Evolutionary conservation across 2,888 invertebrate species (phyloP).

Genomic region (Ligdia adustata): DNA sequence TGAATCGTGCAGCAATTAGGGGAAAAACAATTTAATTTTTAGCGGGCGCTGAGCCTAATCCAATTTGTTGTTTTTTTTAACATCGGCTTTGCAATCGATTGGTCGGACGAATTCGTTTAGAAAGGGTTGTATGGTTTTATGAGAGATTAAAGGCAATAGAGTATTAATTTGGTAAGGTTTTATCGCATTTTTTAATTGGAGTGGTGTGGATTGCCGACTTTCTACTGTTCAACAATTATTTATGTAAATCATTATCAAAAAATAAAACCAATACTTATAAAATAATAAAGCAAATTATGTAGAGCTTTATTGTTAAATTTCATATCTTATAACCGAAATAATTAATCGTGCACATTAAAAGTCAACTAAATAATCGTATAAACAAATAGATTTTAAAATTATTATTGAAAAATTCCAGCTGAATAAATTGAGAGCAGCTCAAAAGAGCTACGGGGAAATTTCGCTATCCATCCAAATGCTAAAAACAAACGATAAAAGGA

Average conservation of each 20-base stretch:
- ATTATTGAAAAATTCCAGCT: background rate
- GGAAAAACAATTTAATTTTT: conserved; percentile 63
- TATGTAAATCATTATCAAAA: too few species aligned
- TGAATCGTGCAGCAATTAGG: conserved; percentile 60
- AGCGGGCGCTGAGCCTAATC: conserved; percentile 45
- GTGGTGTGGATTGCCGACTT: conserved; percentile 15
- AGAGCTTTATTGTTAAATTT: too few species aligned
- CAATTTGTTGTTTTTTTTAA: conserved; percentile 42
- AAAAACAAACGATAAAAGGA: conserved; percentile 32
- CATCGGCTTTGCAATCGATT: conserved; percentile 51
- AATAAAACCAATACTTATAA: too few species aligned
- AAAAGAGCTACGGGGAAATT: background rate
- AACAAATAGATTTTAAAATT: too few species aligned
- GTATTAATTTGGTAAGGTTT: conserved; percentile 24
- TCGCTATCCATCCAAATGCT: conserved; percentile 4
- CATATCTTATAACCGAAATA: too few species aligned
- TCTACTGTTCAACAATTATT: too few species aligned
- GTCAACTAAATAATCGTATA: too few species aligned
- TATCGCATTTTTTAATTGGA: conserved; percentile 32
- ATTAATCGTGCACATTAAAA: too few species aligned
- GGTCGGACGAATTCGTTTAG: conserved; percentile 47
- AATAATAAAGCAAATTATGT: too few species aligned
- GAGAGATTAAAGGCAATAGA: conserved; percentile 31
- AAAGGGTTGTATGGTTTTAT: conserved; percentile 40
- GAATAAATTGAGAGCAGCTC: background rate